Evolutionary conservation across 2,797 vertebrate genomes (phyloP), one percentile per base, ranked within the genome.

Genomic region (Tauraco hartlaubi): DNA sequence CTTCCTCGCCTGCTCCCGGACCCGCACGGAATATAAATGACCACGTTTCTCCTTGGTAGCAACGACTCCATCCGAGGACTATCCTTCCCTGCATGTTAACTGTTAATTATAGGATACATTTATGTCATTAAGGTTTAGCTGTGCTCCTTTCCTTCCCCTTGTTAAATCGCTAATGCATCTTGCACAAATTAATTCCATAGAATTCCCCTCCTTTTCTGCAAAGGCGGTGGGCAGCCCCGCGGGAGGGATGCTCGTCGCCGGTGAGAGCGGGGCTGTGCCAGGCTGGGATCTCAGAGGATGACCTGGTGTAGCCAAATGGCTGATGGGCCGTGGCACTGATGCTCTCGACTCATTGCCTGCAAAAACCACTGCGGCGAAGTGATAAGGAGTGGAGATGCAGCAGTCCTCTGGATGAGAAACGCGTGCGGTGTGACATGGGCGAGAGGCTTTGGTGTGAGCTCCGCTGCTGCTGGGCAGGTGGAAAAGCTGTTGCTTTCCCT

Each of bases 21-120:
- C 88, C 93, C 83, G 67, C 80, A n/a, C 1, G 3, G 96, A 96
- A 96, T 96, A 72, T 90, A 74, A 96, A 96, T 87, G 95, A 91
- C 91, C 52, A 8, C 1, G 6, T 79, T 95, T 94, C 93, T 95
- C 90, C 94, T 95, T 49, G 90, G 9, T 25, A 78, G 85, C 56
- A 31, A 12, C 0, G 7, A 29, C 64, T 95, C 85, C 69, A 49
- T 74, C 76, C 1, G 1, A 94, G 74, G 91, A 82, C 59, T 75
- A 18, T 66, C 81, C 81, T 68, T 81, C 78, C 51, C 92, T 88
- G 91, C 58, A 52, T 93, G 86, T 64, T 90, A 92, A 49, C 66
- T 73, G 56, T 67, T 96, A 95, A 97, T 97, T 97, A 92, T 25
- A 76, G 86, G 94, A 71, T 87, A 17, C 68, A 15, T 86, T 95